Conservation (phyloP, 2,888 invertebrate genomes). For the Chorisops tibialis region DNA sequence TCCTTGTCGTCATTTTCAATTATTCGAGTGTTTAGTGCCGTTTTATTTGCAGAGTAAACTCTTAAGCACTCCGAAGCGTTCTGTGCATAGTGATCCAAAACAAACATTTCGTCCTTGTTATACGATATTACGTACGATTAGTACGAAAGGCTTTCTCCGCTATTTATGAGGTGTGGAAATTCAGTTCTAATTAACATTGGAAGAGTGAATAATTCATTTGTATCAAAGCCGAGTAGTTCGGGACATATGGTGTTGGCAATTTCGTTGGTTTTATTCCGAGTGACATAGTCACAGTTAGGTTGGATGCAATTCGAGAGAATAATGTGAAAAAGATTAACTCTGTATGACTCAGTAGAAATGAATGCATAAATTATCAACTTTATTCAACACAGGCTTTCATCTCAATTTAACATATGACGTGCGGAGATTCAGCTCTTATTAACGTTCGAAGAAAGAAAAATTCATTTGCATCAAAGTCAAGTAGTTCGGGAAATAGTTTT, state of each 20-base stretch:
- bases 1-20: constrained; percentile 23
- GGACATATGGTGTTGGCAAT: too few relatives aligned
- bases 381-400: too few relatives aligned
- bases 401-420: neutral
- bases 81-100: constrained; percentile 1
- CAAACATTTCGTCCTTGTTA: neutral
- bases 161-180: constrained; percentile 11
- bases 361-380: too few relatives aligned
- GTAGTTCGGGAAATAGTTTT: too few relatives aligned
- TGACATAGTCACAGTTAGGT: too few relatives aligned
- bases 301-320: too few relatives aligned
- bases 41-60: constrained; percentile 23
- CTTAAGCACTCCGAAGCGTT: constrained; percentile 2
- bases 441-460: neutral
- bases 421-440: neutral
- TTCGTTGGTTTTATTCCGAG: too few relatives aligned
- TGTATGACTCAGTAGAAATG: too few relatives aligned
- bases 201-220: neutral
- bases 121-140: constrained; percentile 16
- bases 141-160: constrained; percentile 2
- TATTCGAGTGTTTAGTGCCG: constrained; percentile 19
- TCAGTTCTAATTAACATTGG: neutral
- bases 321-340: too few relatives aligned
- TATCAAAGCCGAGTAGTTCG: too few relatives aligned
- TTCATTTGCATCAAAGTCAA: too few relatives aligned